Percentiles rank a stretch among this genome's conserved stretches.
Evolutionary conservation across 2,797 vertebrate genomes (phyloP).

Genomic region (Rachycentron canadum): DNA sequence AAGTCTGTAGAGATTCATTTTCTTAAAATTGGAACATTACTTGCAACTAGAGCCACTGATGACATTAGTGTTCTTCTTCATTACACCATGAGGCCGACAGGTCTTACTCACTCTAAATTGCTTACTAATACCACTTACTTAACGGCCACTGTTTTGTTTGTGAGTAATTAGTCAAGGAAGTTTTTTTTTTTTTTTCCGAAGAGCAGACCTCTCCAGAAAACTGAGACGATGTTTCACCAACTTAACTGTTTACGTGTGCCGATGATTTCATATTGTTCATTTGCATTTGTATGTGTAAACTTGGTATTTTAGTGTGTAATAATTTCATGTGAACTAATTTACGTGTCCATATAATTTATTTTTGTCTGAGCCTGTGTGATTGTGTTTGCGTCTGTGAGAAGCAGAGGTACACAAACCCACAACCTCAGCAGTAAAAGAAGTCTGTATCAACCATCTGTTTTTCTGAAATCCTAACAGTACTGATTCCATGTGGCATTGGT

Average conservation of each 20-base stretch:
- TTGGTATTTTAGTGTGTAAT: slow-evolving; percentile 18
- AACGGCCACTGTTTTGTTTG: too few species aligned
- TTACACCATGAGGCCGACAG: background rate
- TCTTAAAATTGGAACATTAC: background rate
- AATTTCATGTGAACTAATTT: slow-evolving; percentile 25
- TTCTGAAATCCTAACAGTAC: slow-evolving; percentile 56
- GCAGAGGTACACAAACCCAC: slow-evolving; percentile 4
- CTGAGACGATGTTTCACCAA: too few species aligned
- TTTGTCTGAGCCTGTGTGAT: slow-evolving; percentile 9
- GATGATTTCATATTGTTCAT: slow-evolving; percentile 6
- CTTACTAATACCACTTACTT: background rate
- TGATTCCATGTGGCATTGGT: slow-evolving; percentile 60
- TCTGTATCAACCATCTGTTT: slow-evolving; percentile 62
- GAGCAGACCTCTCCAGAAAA: too few species aligned
- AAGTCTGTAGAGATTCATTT: background rate
- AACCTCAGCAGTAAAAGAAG: slow-evolving; percentile 43
- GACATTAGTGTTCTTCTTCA: background rate
- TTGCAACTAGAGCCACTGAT: slow-evolving; percentile 15
- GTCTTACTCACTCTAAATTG: background rate
- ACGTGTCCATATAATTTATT: slow-evolving; percentile 8
- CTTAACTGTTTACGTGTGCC: too few species aligned
- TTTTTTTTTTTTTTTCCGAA: too few species aligned
- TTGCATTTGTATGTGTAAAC: slow-evolving; percentile 11
- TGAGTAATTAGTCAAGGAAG: too few species aligned
- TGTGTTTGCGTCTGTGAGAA: slow-evolving; percentile 12